A percentile compares a stretch with the other conserved stretches of the same genome.
phyloP scores from a whole-genome alignment of 2,888 invertebrate genomes.

The Archaeoteleia sp. region DNA sequence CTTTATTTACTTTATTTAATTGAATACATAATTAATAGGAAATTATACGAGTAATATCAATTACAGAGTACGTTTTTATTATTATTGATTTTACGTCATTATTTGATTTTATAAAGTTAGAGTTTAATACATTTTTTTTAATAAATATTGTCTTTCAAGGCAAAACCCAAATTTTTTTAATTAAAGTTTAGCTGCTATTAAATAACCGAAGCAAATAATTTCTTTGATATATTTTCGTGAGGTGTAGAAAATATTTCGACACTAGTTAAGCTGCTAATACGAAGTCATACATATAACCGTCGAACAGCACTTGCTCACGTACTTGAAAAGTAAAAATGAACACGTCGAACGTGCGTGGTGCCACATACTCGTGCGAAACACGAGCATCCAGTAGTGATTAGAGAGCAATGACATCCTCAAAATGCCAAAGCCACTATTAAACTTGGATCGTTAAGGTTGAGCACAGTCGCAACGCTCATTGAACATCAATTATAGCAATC shows the following conservation, averaged over 20 bases:
- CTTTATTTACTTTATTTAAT: too few relatives aligned
- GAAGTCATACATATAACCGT: slow-evolving; percentile 14
- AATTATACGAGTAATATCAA: too few relatives aligned
- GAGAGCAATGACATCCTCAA: slow-evolving; percentile 49
- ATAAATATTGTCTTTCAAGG: too few relatives aligned
- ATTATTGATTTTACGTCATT: too few relatives aligned
- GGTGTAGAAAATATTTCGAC: slow-evolving; percentile 1
- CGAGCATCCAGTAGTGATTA: slow-evolving; percentile 46
- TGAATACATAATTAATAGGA: too few relatives aligned
- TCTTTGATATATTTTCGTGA: too few relatives aligned
- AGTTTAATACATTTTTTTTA: too few relatives aligned
- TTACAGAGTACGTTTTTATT: too few relatives aligned
- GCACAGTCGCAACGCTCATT: slow-evolving; percentile 50
- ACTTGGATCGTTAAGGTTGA: slow-evolving; percentile 50
- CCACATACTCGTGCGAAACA: slow-evolving; percentile 43
- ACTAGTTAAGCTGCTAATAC: slow-evolving; percentile 8
- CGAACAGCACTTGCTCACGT: slow-evolving; percentile 25
- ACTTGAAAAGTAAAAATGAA: slow-evolving; percentile 39
- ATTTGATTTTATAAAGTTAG: too few relatives aligned
- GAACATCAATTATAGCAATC: slow-evolving; percentile 54
- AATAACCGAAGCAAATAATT: too few relatives aligned
- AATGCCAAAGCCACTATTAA: slow-evolving; percentile 51
- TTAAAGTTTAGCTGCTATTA: too few relatives aligned
- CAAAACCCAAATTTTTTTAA: too few relatives aligned
- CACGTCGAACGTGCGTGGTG: slow-evolving; percentile 39